These are phyloP conservation scores for Lichenostomus cassidix DNA, from an alignment of 2,113 vertebrate genomes.

Conservation along the genomic window DNA sequence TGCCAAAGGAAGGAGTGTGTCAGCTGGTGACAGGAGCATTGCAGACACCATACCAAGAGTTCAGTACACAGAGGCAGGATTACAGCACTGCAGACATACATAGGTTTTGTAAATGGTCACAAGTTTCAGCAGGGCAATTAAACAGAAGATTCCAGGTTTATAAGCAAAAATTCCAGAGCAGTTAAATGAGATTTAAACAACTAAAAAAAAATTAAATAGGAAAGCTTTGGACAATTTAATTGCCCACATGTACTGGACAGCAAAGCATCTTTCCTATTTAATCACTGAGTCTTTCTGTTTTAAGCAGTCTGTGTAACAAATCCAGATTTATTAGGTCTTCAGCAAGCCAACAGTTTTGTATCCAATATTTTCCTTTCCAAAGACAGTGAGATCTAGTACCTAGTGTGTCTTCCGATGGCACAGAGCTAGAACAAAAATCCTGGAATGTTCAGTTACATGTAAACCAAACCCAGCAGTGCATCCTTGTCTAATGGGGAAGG, in stretches of 20 bases:
- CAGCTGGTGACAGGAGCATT: background rate
- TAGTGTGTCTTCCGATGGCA: background rate
- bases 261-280: background rate
- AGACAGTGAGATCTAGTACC: background rate
- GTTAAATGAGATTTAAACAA: background rate
- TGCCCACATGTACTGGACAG: background rate
- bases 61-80: background rate
- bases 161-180: background rate
- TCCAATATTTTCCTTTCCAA: background rate
- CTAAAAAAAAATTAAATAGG: background rate
- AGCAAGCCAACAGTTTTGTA: background rate
- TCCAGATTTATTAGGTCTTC: background rate
- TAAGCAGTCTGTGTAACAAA: background rate
- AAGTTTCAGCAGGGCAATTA: background rate
- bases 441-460: background rate
- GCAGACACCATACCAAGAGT: background rate
- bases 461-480: background rate
- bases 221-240: background rate
- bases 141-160: background rate
- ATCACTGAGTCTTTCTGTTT: background rate
- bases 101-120: background rate
- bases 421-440: background rate
- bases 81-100: background rate
- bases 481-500: background rate
- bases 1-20: background rate